phyloP scores from a whole-genome alignment of 2,113 vertebrate species.

The Cercocebus atys region DNA sequence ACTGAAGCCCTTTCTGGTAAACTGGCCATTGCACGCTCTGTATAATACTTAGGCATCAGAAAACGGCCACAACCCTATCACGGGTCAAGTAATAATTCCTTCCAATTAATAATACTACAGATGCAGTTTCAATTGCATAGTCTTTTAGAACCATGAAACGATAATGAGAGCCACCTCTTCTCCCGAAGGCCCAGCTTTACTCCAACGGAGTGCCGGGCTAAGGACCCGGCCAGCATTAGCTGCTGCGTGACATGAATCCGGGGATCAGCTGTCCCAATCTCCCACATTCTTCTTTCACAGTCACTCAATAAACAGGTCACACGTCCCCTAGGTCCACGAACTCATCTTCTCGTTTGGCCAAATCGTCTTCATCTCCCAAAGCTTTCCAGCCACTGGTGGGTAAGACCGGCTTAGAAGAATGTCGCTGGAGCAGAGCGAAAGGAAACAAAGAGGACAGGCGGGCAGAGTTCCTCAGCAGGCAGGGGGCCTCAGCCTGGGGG shows the following conservation, averaged over 20 bases:
- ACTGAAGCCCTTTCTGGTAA: conserved; percentile 37
- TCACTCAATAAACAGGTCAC: conserved; percentile 29
- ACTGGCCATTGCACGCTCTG: background rate
- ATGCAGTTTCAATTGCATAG: conserved; percentile 44
- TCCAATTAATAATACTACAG: conserved; percentile 11
- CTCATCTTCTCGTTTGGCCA: conserved; percentile 89
- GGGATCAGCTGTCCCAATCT: background rate
- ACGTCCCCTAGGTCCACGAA: conserved; percentile 83
- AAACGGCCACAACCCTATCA: background rate
- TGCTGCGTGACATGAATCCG: background rate
- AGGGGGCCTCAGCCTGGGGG: conserved; percentile 42
- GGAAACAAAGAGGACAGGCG: conserved; percentile 90
- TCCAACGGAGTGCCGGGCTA: background rate
- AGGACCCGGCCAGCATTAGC: background rate
- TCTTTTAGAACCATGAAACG: background rate
- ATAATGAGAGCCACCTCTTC: conserved; percentile 38
- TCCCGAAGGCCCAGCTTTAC: background rate
- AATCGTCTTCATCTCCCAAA: conserved; percentile 87
- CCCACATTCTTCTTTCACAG: background rate
- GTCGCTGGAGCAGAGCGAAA: conserved; percentile 87
- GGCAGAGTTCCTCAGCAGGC: conserved; percentile 79
- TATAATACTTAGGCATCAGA: background rate
- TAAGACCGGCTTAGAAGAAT: conserved; percentile 87
- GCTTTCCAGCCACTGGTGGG: conserved; percentile 89
- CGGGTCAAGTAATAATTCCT: conserved; percentile 11